A percentile compares a stretch with the other conserved stretches of the same genome.
phyloP scores from a whole-genome alignment of 1,140 invertebrate genomes.

The Melanaphis sacchari region DNA sequence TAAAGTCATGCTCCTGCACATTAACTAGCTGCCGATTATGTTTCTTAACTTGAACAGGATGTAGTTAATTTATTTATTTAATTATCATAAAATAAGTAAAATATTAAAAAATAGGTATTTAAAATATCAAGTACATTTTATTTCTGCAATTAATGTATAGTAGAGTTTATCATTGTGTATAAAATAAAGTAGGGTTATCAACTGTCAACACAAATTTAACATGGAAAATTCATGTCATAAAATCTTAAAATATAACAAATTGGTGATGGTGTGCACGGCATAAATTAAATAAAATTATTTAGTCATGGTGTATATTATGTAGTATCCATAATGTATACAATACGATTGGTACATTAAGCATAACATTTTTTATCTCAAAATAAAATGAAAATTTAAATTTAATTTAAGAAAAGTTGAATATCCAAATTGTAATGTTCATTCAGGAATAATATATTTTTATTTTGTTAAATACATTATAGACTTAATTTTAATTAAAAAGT shows the following conservation, averaged over 20 bases:
- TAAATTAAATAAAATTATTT: background rate
- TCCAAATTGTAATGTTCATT: no score
- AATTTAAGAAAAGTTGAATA: no score
- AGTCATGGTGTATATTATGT: background rate
- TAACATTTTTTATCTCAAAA: background rate
- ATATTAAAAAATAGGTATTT: background rate
- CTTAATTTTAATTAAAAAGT: no score
- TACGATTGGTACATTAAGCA: background rate
- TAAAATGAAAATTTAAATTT: background rate
- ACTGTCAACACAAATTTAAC: background rate
- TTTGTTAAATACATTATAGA: no score
- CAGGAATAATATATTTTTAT: no score
- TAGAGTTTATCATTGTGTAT: background rate
- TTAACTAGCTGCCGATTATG: no score
- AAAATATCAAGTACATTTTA: background rate
- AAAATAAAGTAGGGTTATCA: background rate
- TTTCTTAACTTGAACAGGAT: no score
- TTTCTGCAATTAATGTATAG: background rate
- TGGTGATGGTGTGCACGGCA: rapidly evolving
- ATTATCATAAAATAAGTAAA: background rate
- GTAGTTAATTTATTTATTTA: background rate
- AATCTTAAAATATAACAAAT: background rate
- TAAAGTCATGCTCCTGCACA: no score
- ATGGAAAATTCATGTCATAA: background rate
- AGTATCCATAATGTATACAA: background rate